Conservation (phyloP, 1,140 invertebrate genomes). For the Cecropterus lyciades region DNA sequence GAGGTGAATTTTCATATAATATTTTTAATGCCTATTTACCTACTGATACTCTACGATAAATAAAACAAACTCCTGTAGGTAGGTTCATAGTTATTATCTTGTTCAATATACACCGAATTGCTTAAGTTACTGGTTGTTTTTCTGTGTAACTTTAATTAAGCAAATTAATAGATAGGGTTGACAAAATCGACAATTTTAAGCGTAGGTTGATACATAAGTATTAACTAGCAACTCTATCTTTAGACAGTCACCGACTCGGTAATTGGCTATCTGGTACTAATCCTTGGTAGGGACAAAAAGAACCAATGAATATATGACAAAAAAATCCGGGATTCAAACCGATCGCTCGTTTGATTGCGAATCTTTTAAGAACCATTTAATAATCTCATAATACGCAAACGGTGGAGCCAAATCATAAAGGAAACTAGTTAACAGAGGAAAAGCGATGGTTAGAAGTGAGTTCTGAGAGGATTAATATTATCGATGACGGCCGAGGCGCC, state of each 20-base stretch:
- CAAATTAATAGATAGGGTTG: too few relatives aligned
- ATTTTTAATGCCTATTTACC: too few relatives aligned
- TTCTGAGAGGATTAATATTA: slow-evolving; percentile 17
- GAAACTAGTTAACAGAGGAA: slow-evolving; percentile 8
- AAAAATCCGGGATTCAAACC: slow-evolving; percentile 11
- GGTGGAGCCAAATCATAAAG: slow-evolving; percentile 18
- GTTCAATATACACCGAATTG: too few relatives aligned
- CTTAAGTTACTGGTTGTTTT: too few relatives aligned
- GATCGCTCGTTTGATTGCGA: slow-evolving; percentile 17
- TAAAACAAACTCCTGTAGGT: too few relatives aligned
- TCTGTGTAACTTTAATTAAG: too few relatives aligned
- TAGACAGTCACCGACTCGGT: not conserved
- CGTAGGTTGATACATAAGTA: not conserved
- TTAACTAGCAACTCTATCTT: slow-evolving; percentile 14
- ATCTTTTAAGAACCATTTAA: slow-evolving; percentile 17
- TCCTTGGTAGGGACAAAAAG: not conserved
- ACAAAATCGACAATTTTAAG: too few relatives aligned
- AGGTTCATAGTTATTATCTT: too few relatives aligned
- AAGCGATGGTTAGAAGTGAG: slow-evolving; percentile 7
- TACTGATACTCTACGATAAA: too few relatives aligned
- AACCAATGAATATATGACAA: slow-evolving; percentile 20
- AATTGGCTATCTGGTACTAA: slow-evolving; percentile 14
- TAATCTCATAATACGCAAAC: slow-evolving; percentile 30
- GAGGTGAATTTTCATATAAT: too few relatives aligned
- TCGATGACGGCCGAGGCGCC: not conserved